Conservation (phyloP, 2,113 vertebrate genomes). For the Irena cyanogastra region DNA sequence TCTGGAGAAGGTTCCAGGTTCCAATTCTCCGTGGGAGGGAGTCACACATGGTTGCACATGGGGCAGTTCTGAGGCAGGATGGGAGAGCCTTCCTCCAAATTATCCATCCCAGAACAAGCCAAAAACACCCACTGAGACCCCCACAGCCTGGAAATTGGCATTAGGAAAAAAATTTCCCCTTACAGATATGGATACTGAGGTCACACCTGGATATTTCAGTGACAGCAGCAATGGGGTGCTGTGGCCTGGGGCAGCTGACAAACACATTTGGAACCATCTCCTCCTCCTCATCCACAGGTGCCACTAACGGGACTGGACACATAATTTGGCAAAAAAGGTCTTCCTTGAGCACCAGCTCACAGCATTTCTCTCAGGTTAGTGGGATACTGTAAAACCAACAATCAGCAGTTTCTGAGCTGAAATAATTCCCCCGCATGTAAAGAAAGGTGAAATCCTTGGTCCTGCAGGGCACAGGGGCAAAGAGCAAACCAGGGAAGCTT, state of each 20-base stretch:
- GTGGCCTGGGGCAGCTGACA: background rate
- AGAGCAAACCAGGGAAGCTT: background rate
- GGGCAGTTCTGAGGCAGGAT: rapidly evolving
- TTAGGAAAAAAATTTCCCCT: background rate
- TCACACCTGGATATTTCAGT: background rate
- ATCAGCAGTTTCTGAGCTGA: background rate
- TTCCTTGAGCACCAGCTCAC: background rate
- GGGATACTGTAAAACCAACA: background rate
- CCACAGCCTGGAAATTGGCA: background rate
- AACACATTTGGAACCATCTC: background rate
- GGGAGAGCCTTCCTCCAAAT: background rate
- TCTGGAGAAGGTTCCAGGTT: rapidly evolving
- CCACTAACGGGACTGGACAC: background rate
- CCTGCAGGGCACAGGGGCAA: background rate
- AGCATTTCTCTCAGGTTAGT: background rate
- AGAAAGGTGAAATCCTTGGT: background rate
- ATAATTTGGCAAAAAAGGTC: background rate
- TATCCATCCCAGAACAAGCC: background rate
- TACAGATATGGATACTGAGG: background rate
- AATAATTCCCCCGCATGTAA: background rate
- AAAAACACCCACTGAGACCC: background rate
- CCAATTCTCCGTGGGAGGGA: background rate
- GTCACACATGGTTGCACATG: rapidly evolving
- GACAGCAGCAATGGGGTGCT: background rate
- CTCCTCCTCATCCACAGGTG: background rate